Evolutionary conservation across 2,888 invertebrate species (phyloP).

Genomic region (Chirona hameri): DNA sequence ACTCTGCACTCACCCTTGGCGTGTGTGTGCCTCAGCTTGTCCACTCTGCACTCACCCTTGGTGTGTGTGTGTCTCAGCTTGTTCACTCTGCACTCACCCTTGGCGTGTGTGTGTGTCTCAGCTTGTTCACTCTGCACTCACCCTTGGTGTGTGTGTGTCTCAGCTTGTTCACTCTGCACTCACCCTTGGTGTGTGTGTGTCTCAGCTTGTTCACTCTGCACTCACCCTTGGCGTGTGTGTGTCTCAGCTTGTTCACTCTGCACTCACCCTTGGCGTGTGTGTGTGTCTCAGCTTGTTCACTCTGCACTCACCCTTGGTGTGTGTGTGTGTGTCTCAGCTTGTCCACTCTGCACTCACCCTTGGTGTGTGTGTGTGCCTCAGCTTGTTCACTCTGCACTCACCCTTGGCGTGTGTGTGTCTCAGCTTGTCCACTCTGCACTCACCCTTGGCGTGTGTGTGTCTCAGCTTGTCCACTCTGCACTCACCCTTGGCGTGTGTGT

Average conservation of each 20-base stretch:
- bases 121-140: slow-evolving; percentile 76
- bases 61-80: slow-evolving; percentile 95
- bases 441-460: slow-evolving; percentile 89
- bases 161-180: slow-evolving; percentile 80
- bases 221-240: slow-evolving; percentile 85
- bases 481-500: slow-evolving; percentile 85
- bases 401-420: slow-evolving; percentile 93
- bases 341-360: slow-evolving; percentile 73
- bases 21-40: slow-evolving; percentile 93
- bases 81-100: slow-evolving; percentile 77
- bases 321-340: slow-evolving; percentile 95
- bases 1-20: slow-evolving; percentile 75
- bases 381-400: slow-evolving; percentile 76
- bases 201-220: slow-evolving; percentile 86
- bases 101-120: slow-evolving; percentile 93
- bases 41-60: slow-evolving; percentile 70
- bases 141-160: slow-evolving; percentile 93
- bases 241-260: slow-evolving; percentile 87
- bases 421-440: slow-evolving; percentile 76
- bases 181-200: slow-evolving; percentile 89
- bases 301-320: slow-evolving; percentile 71
- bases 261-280: slow-evolving; percentile 81
- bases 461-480: slow-evolving; percentile 83
- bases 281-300: slow-evolving; percentile 91
- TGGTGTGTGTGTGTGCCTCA: slow-evolving; percentile 93